Conservation (phyloP, 37 sponge, comb jelly and placozoan genomes). For the Chondrilla cf. caribensis region DNA sequence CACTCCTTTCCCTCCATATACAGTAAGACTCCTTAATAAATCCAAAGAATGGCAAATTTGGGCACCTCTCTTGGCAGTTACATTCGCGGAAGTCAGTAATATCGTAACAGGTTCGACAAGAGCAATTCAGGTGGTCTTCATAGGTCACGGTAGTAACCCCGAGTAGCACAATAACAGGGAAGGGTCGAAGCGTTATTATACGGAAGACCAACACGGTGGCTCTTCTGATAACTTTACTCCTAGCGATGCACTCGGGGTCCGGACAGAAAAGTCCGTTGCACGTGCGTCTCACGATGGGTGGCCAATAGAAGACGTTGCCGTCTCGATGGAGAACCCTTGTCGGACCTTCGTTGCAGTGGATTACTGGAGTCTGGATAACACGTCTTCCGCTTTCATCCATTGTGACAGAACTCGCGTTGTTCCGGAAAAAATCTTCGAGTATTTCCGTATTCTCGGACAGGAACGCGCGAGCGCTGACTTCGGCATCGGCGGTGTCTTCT, state of each 20-base stretch:
- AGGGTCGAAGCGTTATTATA: not conserved
- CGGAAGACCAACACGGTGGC: not conserved
- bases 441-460: too few relatives aligned
- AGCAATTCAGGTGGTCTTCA: not conserved
- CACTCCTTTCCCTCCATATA: not conserved
- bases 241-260: not conserved
- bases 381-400: too few relatives aligned
- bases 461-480: too few relatives aligned
- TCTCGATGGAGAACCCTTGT: not conserved
- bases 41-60: not conserved
- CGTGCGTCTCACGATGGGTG: not conserved
- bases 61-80: conserved; percentile 2
- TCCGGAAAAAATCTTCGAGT: too few relatives aligned
- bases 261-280: not conserved
- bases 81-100: not conserved
- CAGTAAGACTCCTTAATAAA: not conserved
- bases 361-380: too few relatives aligned
- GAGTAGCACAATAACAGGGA: not conserved
- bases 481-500: too few relatives aligned
- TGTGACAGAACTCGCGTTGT: too few relatives aligned
- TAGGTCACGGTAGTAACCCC: not conserved
- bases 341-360: not conserved
- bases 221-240: not conserved
- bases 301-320: not conserved
- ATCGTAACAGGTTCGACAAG: not conserved